These are phyloP conservation scores for Oreochromis spilurus DNA, from an alignment of 2,113 vertebrate species.

Conservation along the genomic window DNA sequence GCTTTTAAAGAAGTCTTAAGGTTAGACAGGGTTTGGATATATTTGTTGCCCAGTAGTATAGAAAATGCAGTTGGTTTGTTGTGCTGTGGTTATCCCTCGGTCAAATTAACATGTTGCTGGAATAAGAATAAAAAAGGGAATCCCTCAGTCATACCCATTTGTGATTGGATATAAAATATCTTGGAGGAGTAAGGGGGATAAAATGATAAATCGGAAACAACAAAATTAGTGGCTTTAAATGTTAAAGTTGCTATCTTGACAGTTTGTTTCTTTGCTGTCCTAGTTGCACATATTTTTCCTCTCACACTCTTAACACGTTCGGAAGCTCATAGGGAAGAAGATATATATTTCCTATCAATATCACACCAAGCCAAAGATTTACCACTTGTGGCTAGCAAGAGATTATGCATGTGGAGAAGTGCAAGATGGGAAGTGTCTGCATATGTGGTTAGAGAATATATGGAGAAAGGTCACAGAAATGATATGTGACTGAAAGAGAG, in stretches of 20 bases:
- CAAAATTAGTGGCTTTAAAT: background rate
- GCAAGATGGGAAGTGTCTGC: constrained; percentile 9
- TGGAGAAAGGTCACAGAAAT: constrained; percentile 29
- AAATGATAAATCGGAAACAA: background rate
- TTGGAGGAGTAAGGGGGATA: background rate
- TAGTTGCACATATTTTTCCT: background rate
- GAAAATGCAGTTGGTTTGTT: background rate
- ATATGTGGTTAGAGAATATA: constrained; percentile 37
- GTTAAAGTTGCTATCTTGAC: background rate
- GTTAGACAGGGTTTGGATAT: background rate
- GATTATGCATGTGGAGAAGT: constrained; percentile 21
- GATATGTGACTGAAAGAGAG: constrained; percentile 2
- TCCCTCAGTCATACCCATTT: background rate
- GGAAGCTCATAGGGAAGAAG: background rate
- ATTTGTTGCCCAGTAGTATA: background rate
- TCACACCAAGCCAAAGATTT: constrained; percentile 21
- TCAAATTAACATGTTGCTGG: background rate
- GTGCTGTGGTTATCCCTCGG: background rate
- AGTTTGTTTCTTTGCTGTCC: background rate
- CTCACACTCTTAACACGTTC: background rate
- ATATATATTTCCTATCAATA: background rate
- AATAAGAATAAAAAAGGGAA: background rate
- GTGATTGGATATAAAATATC: background rate
- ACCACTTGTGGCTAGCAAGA: constrained; percentile 16
- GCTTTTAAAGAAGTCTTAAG: background rate